phyloP scores from a whole-genome alignment of 2,113 vertebrate species.

The Plestiodon gilberti region DNA sequence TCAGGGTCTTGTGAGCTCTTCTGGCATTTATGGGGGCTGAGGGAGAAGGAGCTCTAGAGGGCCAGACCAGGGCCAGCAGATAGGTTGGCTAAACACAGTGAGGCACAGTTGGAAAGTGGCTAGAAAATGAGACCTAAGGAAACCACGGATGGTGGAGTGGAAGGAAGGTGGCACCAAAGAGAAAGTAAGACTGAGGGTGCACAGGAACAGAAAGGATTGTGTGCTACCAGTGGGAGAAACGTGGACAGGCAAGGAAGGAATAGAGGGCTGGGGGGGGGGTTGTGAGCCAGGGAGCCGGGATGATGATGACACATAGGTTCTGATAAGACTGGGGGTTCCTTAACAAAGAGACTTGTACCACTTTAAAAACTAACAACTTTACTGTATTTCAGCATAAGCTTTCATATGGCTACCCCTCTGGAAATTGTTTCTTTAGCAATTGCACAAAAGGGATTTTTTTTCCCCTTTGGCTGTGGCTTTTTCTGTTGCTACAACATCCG shows the following conservation, averaged over 20 bases:
- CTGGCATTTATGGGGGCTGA: neutral
- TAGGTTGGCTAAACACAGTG: too few relatives aligned
- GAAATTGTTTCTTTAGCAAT: neutral
- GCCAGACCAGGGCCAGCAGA: too few relatives aligned
- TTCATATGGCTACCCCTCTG: neutral
- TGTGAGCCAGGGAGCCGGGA: neutral
- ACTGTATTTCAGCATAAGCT: too few relatives aligned
- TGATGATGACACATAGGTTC: neutral
- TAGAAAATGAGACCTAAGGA: neutral
- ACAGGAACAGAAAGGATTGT: neutral
- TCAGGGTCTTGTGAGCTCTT: too few relatives aligned
- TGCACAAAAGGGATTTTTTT: neutral
- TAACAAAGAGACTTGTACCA: too few relatives aligned
- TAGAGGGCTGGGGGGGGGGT: neutral
- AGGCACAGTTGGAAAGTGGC: neutral
- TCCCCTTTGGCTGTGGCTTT: neutral
- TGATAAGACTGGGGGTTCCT: too few relatives aligned
- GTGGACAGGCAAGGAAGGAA: neutral
- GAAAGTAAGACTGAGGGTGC: neutral
- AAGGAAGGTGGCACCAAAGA: neutral
- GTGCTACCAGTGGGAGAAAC: neutral
- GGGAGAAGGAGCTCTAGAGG: neutral
- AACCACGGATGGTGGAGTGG: neutral
- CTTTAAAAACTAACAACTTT: too few relatives aligned
- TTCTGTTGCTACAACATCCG: neutral